Evolutionary conservation across 1,140 invertebrate species (phyloP).

Genomic region (Diachasma alloeum): DNA sequence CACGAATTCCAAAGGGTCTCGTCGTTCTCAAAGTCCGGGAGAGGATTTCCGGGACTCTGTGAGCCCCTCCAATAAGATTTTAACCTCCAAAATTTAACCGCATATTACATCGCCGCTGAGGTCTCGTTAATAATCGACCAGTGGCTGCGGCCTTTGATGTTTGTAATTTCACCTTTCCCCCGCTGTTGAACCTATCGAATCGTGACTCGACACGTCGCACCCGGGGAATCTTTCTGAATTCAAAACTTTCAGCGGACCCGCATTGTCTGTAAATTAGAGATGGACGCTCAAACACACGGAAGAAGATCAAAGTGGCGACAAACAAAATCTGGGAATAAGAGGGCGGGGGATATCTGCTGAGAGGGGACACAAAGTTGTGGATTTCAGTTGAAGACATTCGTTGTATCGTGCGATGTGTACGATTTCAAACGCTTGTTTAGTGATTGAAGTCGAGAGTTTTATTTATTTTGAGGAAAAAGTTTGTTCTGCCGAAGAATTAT

Average conservation of each 20-base stretch:
- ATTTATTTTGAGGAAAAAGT: too few species aligned
- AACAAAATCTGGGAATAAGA: neutral
- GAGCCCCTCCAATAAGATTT: conserved; percentile 15
- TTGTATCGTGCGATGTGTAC: too few species aligned
- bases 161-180: neutral
- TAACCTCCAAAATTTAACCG: conserved; percentile 10
- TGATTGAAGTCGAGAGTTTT: too few species aligned
- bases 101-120: conserved; percentile 1
- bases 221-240: neutral
- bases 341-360: neutral
- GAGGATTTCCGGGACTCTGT: neutral
- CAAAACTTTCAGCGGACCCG: neutral
- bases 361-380: neutral
- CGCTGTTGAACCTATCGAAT: too few species aligned
- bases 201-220: too few species aligned
- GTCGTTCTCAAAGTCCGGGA: neutral
- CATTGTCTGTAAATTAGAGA: neutral
- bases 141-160: neutral
- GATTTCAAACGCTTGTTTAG: too few species aligned
- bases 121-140: neutral
- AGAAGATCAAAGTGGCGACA: neutral
- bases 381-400: too few species aligned
- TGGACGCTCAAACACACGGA: neutral
- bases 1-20: conserved; percentile 12
- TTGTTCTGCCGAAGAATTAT: too few species aligned